A percentile compares a stretch with the other conserved stretches of the same genome.
Conservation (phyloP, 2,797 vertebrate species). For the Stomatorhinus walkeri region DNA sequence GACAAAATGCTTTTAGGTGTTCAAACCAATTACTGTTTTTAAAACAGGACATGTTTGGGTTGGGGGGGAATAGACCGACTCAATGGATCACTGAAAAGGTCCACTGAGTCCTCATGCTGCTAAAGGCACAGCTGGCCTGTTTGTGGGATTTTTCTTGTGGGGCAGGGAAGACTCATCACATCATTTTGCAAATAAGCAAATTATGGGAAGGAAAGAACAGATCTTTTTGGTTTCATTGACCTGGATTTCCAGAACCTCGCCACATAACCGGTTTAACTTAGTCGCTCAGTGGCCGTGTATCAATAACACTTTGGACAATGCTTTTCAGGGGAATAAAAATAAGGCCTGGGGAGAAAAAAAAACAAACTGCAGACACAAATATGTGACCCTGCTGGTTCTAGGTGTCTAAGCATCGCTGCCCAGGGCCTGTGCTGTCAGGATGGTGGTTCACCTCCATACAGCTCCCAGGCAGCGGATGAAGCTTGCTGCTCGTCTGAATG, state of each 20-base stretch:
- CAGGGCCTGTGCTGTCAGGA: not conserved
- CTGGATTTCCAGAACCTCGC: not conserved
- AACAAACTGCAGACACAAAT: not conserved
- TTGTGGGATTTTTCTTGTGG: not conserved
- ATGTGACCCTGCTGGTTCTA: not conserved
- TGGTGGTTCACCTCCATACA: not conserved
- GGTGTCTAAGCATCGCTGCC: not conserved
- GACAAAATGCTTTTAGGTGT: not conserved
- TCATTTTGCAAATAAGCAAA: not conserved
- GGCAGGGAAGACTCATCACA: not conserved
- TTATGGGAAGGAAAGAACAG: not conserved
- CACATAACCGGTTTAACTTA: not conserved
- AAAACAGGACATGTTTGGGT: not conserved
- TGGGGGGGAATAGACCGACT: not conserved
- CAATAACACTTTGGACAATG: not conserved
- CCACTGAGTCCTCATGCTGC: not conserved
- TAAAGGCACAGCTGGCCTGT: not conserved
- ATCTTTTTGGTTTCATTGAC: not conserved
- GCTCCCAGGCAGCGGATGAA: not conserved
- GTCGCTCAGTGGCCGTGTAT: not conserved
- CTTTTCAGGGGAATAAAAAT: not conserved
- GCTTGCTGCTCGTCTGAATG: not conserved
- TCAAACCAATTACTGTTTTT: not conserved
- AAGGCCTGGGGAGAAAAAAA: not conserved
- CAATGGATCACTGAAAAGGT: not conserved